A percentile compares a stretch with the other conserved stretches of the same genome.
Evolutionary conservation across 1,140 invertebrate genomes (phyloP).

Genomic region (Bursaphelenchus mucronatus): DNA sequence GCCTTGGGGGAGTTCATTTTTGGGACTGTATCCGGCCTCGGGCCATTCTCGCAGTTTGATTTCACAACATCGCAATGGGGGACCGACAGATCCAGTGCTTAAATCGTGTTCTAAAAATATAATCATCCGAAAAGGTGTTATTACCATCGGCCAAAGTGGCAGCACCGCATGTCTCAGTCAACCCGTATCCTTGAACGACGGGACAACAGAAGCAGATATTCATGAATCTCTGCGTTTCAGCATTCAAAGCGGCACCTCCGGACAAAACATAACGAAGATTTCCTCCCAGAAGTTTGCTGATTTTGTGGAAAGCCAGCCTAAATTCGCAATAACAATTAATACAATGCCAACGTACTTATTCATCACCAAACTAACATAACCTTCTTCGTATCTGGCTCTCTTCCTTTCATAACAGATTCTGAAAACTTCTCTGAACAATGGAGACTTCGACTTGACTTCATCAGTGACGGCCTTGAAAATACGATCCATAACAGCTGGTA

Average conservation of each 20-base stretch:
- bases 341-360: slow-evolving; percentile 65
- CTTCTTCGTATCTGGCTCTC: slow-evolving; percentile 69
- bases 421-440: slow-evolving; percentile 60
- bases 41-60: slow-evolving; percentile 86
- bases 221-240: slow-evolving; percentile 89
- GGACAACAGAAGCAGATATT: slow-evolving; percentile 84
- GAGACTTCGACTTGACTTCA: slow-evolving; percentile 53
- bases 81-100: slow-evolving; percentile 78
- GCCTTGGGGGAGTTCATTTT: slow-evolving; percentile 83
- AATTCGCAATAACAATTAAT: slow-evolving; percentile 25
- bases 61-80: slow-evolving; percentile 78
- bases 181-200: slow-evolving; percentile 88
- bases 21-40: slow-evolving; percentile 78
- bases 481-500: slow-evolving; percentile 69
- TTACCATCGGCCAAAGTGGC: slow-evolving; percentile 80
- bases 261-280: slow-evolving; percentile 77
- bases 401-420: slow-evolving; percentile 62
- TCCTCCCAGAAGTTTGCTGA: slow-evolving; percentile 79
- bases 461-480: slow-evolving; percentile 62
- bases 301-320: slow-evolving; percentile 73
- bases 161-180: slow-evolving; percentile 91
- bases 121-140: slow-evolving; percentile 52
- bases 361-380: slow-evolving; percentile 77
- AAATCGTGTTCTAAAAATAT: slow-evolving; percentile 65
- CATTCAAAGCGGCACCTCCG: slow-evolving; percentile 89